A percentile compares a stretch with the other conserved stretches of the same genome.
phyloP scores from a whole-genome alignment of 2,113 vertebrate species.

The Mobula birostris region DNA sequence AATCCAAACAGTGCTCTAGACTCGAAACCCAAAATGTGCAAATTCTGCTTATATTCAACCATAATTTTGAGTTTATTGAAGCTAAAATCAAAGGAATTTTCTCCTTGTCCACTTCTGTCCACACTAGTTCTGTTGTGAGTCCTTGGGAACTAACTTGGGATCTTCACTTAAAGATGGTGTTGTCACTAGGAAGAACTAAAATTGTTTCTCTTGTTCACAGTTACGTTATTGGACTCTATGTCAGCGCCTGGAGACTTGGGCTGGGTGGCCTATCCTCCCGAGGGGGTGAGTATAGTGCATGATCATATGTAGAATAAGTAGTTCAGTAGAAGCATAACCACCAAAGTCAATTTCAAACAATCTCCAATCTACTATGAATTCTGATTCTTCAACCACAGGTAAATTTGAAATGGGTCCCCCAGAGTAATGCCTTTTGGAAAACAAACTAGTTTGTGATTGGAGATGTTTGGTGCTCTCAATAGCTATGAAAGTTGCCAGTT shows the following conservation, averaged over 20 bases:
- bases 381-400: neutral
- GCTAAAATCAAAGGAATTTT: neutral
- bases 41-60: neutral
- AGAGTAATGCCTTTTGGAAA: neutral
- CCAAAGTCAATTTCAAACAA: neutral
- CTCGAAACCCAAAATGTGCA: neutral
- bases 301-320: neutral
- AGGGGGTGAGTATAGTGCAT: slow-evolving; percentile 61
- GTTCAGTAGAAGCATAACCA: too few relatives aligned
- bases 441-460: neutral
- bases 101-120: neutral
- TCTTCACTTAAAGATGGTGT: too few relatives aligned
- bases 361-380: neutral
- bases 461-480: neutral
- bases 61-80: neutral
- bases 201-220: slow-evolving; percentile 46
- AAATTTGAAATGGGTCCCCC: too few relatives aligned
- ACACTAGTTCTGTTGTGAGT: too few relatives aligned
- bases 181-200: neutral
- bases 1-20: neutral
- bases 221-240: slow-evolving; percentile 73
- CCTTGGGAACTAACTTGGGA: too few relatives aligned
- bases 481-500: neutral
- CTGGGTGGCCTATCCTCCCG: slow-evolving; percentile 69
- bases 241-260: slow-evolving; percentile 69